Conservation (phyloP, 2,113 vertebrate genomes). For the Otolemur garnettii region DNA sequence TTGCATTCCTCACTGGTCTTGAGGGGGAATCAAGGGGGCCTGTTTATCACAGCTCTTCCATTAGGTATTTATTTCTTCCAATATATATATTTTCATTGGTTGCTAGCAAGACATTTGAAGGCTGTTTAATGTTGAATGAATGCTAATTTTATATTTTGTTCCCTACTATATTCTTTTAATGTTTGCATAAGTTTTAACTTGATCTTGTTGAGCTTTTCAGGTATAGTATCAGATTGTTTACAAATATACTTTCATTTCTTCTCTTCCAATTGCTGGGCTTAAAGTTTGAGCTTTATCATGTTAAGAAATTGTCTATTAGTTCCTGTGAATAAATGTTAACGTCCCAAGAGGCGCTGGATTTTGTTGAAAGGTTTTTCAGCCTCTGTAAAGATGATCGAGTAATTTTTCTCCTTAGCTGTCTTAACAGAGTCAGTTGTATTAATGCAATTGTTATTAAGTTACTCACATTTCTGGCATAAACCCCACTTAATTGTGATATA, state of each 20-base stretch:
- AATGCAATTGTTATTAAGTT: not conserved
- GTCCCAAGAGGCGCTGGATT: not conserved
- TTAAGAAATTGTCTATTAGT: not conserved
- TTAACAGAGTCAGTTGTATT: not conserved
- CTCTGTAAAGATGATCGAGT: not conserved
- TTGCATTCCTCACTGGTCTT: too few relatives aligned
- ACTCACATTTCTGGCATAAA: not conserved
- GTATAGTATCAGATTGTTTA: not conserved
- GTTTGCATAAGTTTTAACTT: not conserved
- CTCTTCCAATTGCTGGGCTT: not conserved
- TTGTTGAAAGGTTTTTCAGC: not conserved
- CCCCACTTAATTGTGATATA: not conserved
- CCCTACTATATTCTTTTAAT: not conserved
- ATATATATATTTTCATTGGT: not conserved
- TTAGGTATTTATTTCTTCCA: not conserved
- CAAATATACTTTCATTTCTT: not conserved
- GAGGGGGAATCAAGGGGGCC: too few relatives aligned
- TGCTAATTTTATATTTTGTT: not conserved
- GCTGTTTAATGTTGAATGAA: not conserved
- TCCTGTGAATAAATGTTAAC: not conserved
- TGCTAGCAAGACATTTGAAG: not conserved
- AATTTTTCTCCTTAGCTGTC: not conserved
- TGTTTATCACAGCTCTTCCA: too few relatives aligned
- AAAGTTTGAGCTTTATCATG: not conserved
- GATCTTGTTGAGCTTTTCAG: not conserved